Conservation (phyloP, 2,888 invertebrate species). For the Blera fallax region DNA sequence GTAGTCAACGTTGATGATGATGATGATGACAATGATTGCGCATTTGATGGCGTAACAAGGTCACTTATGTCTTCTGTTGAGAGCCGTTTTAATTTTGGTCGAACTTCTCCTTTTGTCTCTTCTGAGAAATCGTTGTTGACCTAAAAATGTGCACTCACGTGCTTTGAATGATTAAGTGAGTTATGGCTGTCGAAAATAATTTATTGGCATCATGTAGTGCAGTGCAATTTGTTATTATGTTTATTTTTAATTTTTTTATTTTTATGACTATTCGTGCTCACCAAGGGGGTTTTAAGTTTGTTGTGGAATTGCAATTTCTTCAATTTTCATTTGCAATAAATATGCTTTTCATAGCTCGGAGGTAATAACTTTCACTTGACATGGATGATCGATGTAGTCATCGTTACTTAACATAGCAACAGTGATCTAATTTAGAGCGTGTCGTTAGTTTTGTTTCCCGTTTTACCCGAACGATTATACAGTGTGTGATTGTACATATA, state of each 20-base stretch:
- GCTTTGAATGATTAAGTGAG: conserved; percentile 22
- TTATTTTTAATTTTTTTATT: background rate
- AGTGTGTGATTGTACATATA: background rate
- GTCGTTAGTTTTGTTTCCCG: background rate
- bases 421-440: background rate
- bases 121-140: conserved; percentile 41
- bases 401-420: background rate
- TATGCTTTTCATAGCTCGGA: background rate
- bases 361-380: background rate
- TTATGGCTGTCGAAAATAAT: conserved; percentile 26
- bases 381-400: background rate
- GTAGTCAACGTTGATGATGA: background rate
- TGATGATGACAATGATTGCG: background rate
- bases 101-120: background rate
- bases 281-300: background rate
- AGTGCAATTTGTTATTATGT: background rate
- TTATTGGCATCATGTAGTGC: conserved; percentile 10
- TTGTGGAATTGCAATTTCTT: background rate
- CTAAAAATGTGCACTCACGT: conserved; percentile 51
- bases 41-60: conserved; percentile 36
- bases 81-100: background rate
- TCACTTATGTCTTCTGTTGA: background rate
- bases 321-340: background rate
- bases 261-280: background rate
- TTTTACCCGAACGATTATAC: background rate